phyloP scores from a whole-genome alignment of 2,888 invertebrate genomes.

The Chalcis sispes region DNA sequence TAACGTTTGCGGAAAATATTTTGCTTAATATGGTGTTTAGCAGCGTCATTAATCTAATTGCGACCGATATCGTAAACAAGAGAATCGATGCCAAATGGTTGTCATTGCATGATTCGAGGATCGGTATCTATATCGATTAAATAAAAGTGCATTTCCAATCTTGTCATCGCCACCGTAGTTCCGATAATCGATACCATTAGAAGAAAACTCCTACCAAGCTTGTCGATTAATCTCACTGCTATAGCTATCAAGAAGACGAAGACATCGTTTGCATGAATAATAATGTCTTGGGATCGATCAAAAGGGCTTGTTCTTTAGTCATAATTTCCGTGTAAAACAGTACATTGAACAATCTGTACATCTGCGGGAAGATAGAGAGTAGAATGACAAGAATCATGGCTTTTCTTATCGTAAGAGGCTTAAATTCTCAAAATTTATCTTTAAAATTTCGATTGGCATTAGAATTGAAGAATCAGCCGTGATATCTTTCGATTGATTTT shows the following conservation, averaged over 20 bases:
- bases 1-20: conserved; percentile 65
- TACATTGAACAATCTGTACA: conserved; percentile 66
- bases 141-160: conserved; percentile 63
- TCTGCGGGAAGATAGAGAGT: conserved; percentile 66
- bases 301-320: conserved; percentile 60
- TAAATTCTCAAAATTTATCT: conserved; percentile 31
- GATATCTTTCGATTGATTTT: conserved; percentile 32
- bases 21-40: conserved; percentile 66
- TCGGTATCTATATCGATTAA: conserved; percentile 62
- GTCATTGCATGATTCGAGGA: conserved; percentile 61
- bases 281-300: conserved; percentile 62
- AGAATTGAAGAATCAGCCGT: conserved; percentile 30
- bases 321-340: conserved; percentile 70
- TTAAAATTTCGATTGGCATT: conserved; percentile 39
- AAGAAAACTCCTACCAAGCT: conserved; percentile 65
- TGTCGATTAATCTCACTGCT: conserved; percentile 66
- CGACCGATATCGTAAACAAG: conserved; percentile 58
- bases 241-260: conserved; percentile 62
- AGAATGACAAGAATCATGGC: conserved; percentile 62
- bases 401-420: conserved; percentile 54
- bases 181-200: conserved; percentile 64
- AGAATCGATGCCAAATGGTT: conserved; percentile 64
- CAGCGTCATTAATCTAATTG: conserved; percentile 60
- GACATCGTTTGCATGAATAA: conserved; percentile 64
- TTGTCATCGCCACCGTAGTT: conserved; percentile 57